Evolutionary conservation across 2,797 vertebrate genomes (phyloP).

Genomic region (Tinamus major): DNA sequence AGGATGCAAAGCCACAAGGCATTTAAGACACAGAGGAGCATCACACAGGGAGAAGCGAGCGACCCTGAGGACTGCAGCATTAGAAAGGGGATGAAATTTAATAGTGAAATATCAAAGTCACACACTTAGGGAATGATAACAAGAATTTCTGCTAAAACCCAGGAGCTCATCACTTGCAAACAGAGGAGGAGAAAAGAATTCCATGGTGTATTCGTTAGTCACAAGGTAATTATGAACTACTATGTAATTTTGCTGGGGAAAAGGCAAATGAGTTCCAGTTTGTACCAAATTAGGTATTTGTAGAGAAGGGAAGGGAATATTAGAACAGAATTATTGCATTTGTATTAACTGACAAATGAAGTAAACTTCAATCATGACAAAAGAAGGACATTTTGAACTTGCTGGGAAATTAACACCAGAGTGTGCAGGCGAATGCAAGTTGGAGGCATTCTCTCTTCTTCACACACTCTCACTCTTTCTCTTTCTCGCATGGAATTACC

Average conservation of each 20-base stretch:
- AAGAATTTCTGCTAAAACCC: slow-evolving; percentile 8
- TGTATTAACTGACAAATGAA: not conserved
- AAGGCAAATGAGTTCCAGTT: slow-evolving; percentile 7
- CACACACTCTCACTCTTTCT: not conserved
- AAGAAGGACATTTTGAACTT: not conserved
- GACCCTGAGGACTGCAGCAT: not conserved
- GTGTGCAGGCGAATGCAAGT: rapidly evolving
- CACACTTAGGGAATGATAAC: not conserved
- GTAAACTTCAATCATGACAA: not conserved
- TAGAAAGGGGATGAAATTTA: not conserved
- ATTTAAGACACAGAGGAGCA: not conserved
- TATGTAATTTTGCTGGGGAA: not conserved
- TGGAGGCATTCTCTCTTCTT: not conserved
- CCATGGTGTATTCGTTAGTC: not conserved
- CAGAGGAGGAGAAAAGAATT: not conserved
- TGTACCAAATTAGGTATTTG: not conserved
- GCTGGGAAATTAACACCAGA: not conserved
- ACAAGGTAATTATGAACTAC: slow-evolving; percentile 16
- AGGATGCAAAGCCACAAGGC: slow-evolving; percentile 8
- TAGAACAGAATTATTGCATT: too few relatives aligned
- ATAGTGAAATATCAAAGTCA: not conserved
- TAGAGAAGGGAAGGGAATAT: slow-evolving; percentile 16
- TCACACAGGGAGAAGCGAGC: not conserved
- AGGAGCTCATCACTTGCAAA: slow-evolving; percentile 1
- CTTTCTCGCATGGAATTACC: not conserved